phyloP scores from a whole-genome alignment of 2,797 vertebrate genomes.

The Philypnodon macrostomus region DNA sequence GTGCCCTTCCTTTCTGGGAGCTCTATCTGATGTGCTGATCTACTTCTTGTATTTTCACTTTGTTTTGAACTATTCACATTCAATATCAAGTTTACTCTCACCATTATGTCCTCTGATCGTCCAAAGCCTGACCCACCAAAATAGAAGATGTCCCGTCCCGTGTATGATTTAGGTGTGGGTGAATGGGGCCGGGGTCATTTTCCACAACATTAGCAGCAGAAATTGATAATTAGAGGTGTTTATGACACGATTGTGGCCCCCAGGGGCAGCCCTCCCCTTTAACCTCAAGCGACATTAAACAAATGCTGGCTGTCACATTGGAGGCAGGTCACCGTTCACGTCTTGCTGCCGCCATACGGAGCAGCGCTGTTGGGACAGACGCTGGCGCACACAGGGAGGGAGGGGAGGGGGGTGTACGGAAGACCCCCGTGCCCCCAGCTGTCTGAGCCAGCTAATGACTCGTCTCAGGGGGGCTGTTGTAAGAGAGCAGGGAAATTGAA shows the following conservation, averaged over 20 bases:
- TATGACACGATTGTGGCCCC: constrained; percentile 65
- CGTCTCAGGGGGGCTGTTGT: constrained; percentile 83
- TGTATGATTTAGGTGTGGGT: constrained; percentile 60
- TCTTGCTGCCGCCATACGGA: constrained; percentile 72
- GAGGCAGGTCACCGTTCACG: constrained; percentile 67
- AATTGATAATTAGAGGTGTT: constrained; percentile 81
- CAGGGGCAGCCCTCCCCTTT: constrained; percentile 74
- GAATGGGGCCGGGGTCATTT: constrained; percentile 69
- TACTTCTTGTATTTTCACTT: too few relatives aligned
- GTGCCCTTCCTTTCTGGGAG: too few relatives aligned
- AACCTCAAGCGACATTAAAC: constrained; percentile 84
- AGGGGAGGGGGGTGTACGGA: constrained; percentile 53
- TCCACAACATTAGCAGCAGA: constrained; percentile 76
- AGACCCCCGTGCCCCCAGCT: constrained; percentile 84
- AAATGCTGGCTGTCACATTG: constrained; percentile 78
- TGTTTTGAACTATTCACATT: constrained; percentile 1
- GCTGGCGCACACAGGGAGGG: constrained; percentile 47
- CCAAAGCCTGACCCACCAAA: constrained; percentile 22
- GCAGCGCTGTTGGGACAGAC: constrained; percentile 72
- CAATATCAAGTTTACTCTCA: neutral
- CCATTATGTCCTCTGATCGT: too few relatives aligned
- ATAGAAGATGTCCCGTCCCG: constrained; percentile 15
- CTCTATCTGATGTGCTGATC: too few relatives aligned
- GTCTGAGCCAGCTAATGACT: constrained; percentile 85
- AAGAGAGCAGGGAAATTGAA: constrained; percentile 85